phyloP scores from a whole-genome alignment of 2,888 invertebrate genomes.

The Gymnosoma rotundatum region DNA sequence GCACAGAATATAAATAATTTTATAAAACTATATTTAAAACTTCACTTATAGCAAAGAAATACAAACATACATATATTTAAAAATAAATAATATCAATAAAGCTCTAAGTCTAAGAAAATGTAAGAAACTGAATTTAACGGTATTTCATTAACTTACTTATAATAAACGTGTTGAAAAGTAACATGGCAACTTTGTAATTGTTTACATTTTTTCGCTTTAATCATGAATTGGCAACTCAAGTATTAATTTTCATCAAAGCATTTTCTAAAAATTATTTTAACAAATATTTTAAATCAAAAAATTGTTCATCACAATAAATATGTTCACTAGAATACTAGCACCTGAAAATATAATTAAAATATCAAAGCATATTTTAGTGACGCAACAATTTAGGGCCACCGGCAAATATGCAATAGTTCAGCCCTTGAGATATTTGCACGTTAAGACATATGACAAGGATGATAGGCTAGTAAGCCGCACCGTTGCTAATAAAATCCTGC shows the following conservation, averaged over 20 bases:
- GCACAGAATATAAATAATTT: neutral
- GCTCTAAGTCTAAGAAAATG: too few species aligned
- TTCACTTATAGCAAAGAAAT: too few species aligned
- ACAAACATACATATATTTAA: too few species aligned
- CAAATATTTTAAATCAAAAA: constrained; percentile 48
- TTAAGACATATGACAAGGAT: constrained; percentile 76
- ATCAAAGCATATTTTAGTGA: constrained; percentile 48
- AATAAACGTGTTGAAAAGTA: neutral
- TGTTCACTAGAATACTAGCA: constrained; percentile 50
- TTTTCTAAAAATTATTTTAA: neutral
- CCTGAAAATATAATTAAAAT: constrained; percentile 44
- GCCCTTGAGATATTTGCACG: constrained; percentile 71
- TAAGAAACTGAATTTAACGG: constrained; percentile 5
- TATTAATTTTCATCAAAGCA: neutral
- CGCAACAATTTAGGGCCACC: constrained; percentile 38
- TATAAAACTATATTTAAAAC: too few species aligned
- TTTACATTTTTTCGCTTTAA: constrained; percentile 25
- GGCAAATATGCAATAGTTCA: neutral
- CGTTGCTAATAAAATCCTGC: constrained; percentile 68
- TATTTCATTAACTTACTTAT: neutral
- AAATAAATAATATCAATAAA: too few species aligned
- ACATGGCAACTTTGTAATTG: constrained; percentile 23
- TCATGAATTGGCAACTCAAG: constrained; percentile 10
- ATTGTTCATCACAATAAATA: constrained; percentile 13
- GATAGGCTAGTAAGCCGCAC: constrained; percentile 74